phyloP scores from a whole-genome alignment of 2,113 vertebrate genomes.

The Merops nubicus region DNA sequence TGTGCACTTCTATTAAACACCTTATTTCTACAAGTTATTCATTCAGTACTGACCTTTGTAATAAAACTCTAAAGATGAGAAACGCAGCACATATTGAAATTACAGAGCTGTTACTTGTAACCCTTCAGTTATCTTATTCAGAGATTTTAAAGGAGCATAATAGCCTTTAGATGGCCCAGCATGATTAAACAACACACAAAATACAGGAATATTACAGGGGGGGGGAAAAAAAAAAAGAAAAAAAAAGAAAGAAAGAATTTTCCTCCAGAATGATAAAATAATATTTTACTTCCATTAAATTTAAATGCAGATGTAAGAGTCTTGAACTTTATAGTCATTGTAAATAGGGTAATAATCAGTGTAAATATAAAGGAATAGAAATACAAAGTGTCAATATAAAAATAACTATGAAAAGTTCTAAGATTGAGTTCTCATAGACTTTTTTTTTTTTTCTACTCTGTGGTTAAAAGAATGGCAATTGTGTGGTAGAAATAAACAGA shows the following conservation, averaged over 20 bases:
- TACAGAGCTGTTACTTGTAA: conserved; percentile 38
- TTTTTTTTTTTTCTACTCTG: neutral
- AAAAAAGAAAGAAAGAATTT: neutral
- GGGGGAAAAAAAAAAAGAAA: neutral
- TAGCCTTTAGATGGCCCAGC: neutral
- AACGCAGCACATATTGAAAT: conserved; percentile 53
- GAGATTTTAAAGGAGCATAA: conserved; percentile 37
- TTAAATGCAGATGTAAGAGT: neutral
- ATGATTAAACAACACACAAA: neutral
- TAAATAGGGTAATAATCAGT: neutral
- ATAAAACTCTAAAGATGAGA: conserved; percentile 63
- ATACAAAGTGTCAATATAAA: neutral
- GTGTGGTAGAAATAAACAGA: neutral
- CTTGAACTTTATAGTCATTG: neutral
- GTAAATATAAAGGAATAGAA: neutral
- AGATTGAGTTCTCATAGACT: neutral
- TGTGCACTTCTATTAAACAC: conserved; percentile 47
- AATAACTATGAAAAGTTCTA: neutral
- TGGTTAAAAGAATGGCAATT: neutral
- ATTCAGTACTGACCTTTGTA: conserved; percentile 66
- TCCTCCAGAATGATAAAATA: neutral
- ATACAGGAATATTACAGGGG: neutral
- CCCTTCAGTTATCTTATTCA: conserved; percentile 44
- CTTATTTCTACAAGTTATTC: conserved; percentile 60
- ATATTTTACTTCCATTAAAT: conserved; percentile 1